Conservation (phyloP, 2,797 vertebrate genomes). For the Neosilurus hyrtlii region DNA sequence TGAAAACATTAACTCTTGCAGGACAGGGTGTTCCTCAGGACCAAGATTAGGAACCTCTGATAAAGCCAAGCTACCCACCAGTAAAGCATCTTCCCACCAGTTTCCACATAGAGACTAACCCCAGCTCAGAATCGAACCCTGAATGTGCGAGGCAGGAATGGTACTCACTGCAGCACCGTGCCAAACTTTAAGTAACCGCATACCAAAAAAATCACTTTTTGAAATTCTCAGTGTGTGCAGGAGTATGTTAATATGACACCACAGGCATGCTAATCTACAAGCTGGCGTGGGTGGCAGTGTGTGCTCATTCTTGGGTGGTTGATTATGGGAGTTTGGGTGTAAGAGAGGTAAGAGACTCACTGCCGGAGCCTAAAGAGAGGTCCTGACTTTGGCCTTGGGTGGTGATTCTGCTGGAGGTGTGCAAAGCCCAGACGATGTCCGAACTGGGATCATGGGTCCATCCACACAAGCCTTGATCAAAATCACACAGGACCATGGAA, state of each 20-base stretch:
- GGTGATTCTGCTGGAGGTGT: slow-evolving; percentile 66
- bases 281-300: slow-evolving; percentile 23
- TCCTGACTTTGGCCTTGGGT: slow-evolving; percentile 54
- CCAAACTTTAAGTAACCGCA: background rate
- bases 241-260: slow-evolving; percentile 8
- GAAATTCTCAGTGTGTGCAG: background rate
- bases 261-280: slow-evolving; percentile 6
- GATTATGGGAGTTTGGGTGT: slow-evolving; percentile 11
- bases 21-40: too few species aligned
- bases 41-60: too few species aligned
- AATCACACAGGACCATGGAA: slow-evolving; percentile 82
- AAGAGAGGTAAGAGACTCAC: slow-evolving; percentile 43
- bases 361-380: slow-evolving; percentile 50
- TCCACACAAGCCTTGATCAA: slow-evolving; percentile 83
- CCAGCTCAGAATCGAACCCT: background rate
- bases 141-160: background rate
- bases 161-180: background rate
- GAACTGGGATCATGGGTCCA: slow-evolving; percentile 85
- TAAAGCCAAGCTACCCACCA: too few species aligned
- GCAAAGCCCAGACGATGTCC: slow-evolving; percentile 81
- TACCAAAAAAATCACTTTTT: background rate
- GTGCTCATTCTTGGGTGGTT: background rate
- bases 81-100: too few species aligned
- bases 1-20: too few species aligned
- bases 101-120: background rate